Conservation (phyloP, 2,888 invertebrate species). For the Lycia hirtaria region DNA sequence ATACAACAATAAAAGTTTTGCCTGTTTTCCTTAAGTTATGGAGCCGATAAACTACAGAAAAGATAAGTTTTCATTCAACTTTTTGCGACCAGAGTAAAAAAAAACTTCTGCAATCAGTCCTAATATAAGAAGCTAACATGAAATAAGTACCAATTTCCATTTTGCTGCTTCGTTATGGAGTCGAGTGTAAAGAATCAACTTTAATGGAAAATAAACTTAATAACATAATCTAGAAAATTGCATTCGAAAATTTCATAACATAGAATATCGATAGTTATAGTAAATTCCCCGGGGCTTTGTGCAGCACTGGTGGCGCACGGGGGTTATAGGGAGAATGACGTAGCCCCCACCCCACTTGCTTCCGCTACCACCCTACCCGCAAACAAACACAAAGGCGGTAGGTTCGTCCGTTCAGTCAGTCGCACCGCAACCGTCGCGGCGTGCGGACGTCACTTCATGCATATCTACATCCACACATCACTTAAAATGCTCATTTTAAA, state of each 20-base stretch:
- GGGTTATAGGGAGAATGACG: conserved; percentile 55
- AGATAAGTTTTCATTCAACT: too few species aligned
- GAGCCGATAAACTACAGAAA: too few species aligned
- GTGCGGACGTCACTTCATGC: conserved; percentile 61
- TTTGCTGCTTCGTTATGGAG: neutral
- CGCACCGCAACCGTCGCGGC: conserved; percentile 72
- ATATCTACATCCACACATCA: conserved; percentile 61
- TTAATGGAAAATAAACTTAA: conserved; percentile 6
- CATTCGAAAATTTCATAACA: conserved; percentile 27
- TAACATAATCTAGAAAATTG: conserved; percentile 23
- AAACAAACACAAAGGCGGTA: conserved; percentile 56
- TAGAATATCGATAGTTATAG: conserved; percentile 48
- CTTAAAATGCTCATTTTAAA: conserved; percentile 65
- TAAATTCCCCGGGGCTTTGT: conserved; percentile 52
- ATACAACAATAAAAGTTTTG: too few species aligned
- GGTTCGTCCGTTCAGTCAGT: conserved; percentile 79
- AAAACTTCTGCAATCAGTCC: too few species aligned
- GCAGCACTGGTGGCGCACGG: conserved; percentile 40
- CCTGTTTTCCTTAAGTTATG: too few species aligned
- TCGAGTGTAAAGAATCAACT: neutral
- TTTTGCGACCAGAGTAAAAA: too few species aligned
- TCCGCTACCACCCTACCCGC: conserved; percentile 46
- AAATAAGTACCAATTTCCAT: neutral
- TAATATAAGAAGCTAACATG: neutral
- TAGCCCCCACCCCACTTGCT: conserved; percentile 50